A percentile compares a stretch with the other conserved stretches of the same genome.
Evolutionary conservation across 2,113 vertebrate genomes (phyloP).

Genomic region (Eurystomus gularis): DNA sequence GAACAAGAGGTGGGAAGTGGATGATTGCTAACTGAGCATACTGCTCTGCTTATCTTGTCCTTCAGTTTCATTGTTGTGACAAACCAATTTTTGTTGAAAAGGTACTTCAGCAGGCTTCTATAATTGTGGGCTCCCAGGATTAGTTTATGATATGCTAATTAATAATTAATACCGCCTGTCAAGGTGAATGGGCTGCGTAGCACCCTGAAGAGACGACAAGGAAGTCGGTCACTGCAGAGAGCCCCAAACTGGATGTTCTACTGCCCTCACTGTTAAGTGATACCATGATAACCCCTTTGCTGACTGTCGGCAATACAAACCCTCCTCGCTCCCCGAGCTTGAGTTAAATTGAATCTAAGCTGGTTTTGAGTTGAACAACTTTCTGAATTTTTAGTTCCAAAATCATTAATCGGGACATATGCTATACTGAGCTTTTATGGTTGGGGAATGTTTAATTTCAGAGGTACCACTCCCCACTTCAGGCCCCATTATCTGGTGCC

Average conservation of each 20-base stretch:
- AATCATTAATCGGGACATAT: not conserved
- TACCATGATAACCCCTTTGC: rapidly evolving
- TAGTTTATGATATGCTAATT: not conserved
- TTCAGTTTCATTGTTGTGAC: not conserved
- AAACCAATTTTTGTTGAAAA: not conserved
- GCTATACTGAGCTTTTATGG: not conserved
- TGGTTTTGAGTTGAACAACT: rapidly evolving
- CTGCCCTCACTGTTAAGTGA: not conserved
- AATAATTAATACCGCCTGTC: not conserved
- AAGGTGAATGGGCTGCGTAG: not conserved
- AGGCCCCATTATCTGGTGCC: not conserved
- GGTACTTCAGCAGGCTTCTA: not conserved
- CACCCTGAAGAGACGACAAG: not conserved
- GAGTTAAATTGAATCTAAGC: not conserved
- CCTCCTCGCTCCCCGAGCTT: not conserved
- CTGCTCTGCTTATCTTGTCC: not conserved
- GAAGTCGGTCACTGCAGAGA: not conserved
- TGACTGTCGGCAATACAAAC: not conserved
- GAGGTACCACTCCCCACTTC: not conserved
- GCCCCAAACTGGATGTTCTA: not conserved
- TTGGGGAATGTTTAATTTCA: not conserved
- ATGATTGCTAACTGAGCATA: not conserved
- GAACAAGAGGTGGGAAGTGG: not conserved
- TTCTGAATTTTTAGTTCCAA: not conserved
- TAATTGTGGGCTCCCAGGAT: not conserved